A percentile compares a stretch with the other conserved stretches of the same genome.
These are phyloP conservation scores for Melanotaenia duboulayi DNA, from an alignment of 2,113 vertebrate genomes.

Conservation along the genomic window DNA sequence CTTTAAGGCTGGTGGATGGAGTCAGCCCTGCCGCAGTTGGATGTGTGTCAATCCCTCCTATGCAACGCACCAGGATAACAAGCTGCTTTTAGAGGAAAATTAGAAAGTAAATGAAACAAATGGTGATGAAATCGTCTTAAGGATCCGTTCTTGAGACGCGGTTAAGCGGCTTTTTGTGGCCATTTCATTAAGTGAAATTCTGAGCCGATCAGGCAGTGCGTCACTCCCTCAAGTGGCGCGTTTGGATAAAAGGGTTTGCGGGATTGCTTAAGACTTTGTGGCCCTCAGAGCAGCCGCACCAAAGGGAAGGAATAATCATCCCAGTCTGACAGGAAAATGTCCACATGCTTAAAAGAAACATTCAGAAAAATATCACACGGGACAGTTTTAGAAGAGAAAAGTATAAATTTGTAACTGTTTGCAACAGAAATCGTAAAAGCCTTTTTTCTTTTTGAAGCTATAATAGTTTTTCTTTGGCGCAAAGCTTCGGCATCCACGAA, in stretches of 20 bases:
- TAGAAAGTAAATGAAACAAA: slow-evolving; percentile 83
- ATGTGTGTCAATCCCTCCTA: slow-evolving; percentile 38
- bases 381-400: no score
- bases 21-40: slow-evolving; percentile 24
- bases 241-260: slow-evolving; percentile 71
- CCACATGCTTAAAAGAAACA: no score
- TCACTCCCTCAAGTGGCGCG: slow-evolving; percentile 51
- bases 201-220: slow-evolving; percentile 53
- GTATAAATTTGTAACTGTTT: no score
- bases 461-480: no score
- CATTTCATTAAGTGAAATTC: slow-evolving; percentile 84
- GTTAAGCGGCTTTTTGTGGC: slow-evolving; percentile 83
- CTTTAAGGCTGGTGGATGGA: not conserved
- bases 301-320: not conserved
- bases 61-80: slow-evolving; percentile 71
- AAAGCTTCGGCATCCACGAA: no score
- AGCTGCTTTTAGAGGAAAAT: slow-evolving; percentile 76
- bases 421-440: no score
- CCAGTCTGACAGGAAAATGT: not conserved
- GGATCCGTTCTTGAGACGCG: slow-evolving; percentile 51
- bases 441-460: no score
- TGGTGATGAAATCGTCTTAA: slow-evolving; percentile 78
- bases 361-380: no score
- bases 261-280: not conserved
- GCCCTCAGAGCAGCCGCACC: no score